Base-by-base conservation (phyloP, 2,888 invertebrate genomes). In the Heteromyza rotundicornis region DNA sequence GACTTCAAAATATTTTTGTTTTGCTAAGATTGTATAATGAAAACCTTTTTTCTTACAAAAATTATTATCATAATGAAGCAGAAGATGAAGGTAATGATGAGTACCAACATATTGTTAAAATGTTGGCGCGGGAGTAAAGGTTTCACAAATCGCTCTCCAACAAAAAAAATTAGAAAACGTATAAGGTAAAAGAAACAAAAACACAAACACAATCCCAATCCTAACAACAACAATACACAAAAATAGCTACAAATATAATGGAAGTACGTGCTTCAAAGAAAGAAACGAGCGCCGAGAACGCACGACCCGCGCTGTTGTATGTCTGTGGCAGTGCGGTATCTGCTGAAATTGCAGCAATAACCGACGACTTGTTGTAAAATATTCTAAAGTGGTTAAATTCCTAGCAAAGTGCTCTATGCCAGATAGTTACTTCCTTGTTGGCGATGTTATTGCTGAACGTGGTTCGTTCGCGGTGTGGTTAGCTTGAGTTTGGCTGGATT, bases 361-460 rank as follows among this genome's bases (percentile, higher is more conserved):
- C 49, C 49, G 22, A 24, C 36, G 35, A 36, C 59, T 59, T 49
- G 53, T 63, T 63, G 52, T 59, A 58, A 50, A 62, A 58, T 62
- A 51, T 62, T 49, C 52, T 49, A 57, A 57, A 60, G 54, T 57
- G 56, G 57, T 51, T 52, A 40, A 60, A 55, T 50, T 55, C 50
- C 55, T 55, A 23, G 3, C 55, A 49, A 59, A 59, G 35, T 49
- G 32, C 17, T 51, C 35, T n/a, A 7, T 23, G 51, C 16, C 40
- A 54, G 14, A 19, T 40, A 40, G 40, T 56, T 24, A 56, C 56
- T 56, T 56, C 56, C 56, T 56, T 23, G 56, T 56, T 56, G 56
- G 27, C 16, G 17, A 7, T 54, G 14, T 54, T 35, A 20, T 35
- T 7, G 40, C 40, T 40, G 16, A 17, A 20, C 20, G 17, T 47